phyloP scores from a whole-genome alignment of 2,888 invertebrate genomes.

The Meloe dianella region DNA sequence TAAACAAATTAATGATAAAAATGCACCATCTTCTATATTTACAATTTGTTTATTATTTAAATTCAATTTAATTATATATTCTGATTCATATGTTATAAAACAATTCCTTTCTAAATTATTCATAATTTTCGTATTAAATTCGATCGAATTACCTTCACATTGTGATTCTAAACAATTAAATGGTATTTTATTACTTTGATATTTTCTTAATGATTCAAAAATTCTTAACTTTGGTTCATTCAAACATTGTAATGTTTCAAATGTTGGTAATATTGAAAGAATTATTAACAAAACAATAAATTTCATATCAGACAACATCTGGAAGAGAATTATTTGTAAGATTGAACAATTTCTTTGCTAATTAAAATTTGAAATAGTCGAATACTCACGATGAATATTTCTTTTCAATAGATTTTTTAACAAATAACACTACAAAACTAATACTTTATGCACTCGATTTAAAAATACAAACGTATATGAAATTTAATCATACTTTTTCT shows the following conservation, averaged over 20 bases:
- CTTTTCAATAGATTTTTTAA: too few relatives aligned
- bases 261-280: constrained; percentile 7
- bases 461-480: background rate
- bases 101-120: constrained; percentile 41
- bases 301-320: constrained; percentile 15
- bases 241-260: constrained; percentile 28
- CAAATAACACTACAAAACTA: background rate
- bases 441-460: background rate
- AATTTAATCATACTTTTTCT: background rate
- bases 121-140: constrained; percentile 35
- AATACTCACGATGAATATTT: background rate
- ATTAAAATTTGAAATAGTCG: too few relatives aligned
- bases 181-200: constrained; percentile 42
- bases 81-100: constrained; percentile 45
- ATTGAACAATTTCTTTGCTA: background rate
- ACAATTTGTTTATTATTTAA: constrained; percentile 43
- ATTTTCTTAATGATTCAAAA: constrained; percentile 42
- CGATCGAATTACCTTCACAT: constrained; percentile 44
- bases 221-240: constrained; percentile 31
- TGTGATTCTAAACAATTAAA: constrained; percentile 37
- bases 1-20: constrained; percentile 46
- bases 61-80: constrained; percentile 41
- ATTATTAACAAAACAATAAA: constrained; percentile 11
- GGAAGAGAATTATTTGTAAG: constrained; percentile 9
- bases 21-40: constrained; percentile 44